phyloP scores from a whole-genome alignment of 2,888 invertebrate genomes.

The Aleiodes alternator region DNA sequence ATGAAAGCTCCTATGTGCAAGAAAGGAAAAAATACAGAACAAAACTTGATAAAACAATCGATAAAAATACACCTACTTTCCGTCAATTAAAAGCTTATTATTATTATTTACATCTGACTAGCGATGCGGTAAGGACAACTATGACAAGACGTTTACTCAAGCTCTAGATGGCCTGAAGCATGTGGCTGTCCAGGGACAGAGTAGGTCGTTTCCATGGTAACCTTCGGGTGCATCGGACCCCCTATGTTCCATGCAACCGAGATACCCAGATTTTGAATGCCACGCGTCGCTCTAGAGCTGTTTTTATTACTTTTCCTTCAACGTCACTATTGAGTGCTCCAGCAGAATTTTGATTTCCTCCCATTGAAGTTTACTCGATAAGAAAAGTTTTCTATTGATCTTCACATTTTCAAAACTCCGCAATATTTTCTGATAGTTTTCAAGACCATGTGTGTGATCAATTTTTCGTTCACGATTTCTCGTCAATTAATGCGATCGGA shows the following conservation, averaged over 20 bases:
- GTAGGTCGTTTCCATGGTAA: constrained; percentile 74
- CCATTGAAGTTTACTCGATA: no score
- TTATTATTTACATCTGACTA: neutral
- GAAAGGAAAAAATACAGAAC: no score
- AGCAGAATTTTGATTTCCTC: no score
- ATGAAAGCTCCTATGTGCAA: no score
- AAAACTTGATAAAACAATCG: neutral
- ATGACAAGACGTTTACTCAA: constrained; percentile 21
- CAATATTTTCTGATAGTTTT: no score
- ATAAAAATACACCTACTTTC: neutral
- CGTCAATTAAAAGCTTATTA: neutral
- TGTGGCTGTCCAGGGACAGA: constrained; percentile 69
- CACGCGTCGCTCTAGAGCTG: constrained; percentile 61
- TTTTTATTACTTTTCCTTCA: constrained; percentile 49
- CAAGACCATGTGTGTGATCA: neutral
- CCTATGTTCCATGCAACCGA: constrained; percentile 49
- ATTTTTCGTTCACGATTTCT: neutral
- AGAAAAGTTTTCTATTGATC: no score
- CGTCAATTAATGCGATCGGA: no score
- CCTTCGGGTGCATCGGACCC: constrained; percentile 70
- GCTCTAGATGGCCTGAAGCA: constrained; percentile 39
- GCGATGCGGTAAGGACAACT: neutral
- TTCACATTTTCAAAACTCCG: no score
- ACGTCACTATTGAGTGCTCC: neutral
- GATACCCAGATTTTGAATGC: constrained; percentile 45